Evolutionary conservation across 2,797 vertebrate species (phyloP).

Genomic region (Trachurus trachurus): DNA sequence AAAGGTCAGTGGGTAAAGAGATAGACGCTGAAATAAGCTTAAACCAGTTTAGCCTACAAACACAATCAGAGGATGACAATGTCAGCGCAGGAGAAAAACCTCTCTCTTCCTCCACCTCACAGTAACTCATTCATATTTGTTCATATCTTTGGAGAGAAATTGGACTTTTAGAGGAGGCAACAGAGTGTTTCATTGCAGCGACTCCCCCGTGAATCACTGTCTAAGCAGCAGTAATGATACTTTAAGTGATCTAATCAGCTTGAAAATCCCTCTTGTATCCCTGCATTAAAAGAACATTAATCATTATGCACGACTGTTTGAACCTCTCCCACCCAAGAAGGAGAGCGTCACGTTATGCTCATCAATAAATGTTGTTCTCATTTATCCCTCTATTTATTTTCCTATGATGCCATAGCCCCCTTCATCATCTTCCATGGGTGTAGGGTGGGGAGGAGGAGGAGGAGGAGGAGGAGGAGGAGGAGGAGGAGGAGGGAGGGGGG

Average conservation of each 20-base stretch:
- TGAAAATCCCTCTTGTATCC: slow-evolving; percentile 31
- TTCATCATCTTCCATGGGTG: slow-evolving; percentile 62
- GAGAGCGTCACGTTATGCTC: slow-evolving; percentile 52
- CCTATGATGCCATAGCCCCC: slow-evolving; percentile 44
- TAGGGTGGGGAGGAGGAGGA: slow-evolving; percentile 39
- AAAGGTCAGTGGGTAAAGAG: slow-evolving; percentile 56
- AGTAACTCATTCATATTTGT: slow-evolving; percentile 15
- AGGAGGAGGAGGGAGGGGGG: neutral
- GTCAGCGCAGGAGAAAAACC: slow-evolving; percentile 12
- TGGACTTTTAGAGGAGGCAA: slow-evolving; percentile 22
- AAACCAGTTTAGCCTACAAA: slow-evolving; percentile 37
- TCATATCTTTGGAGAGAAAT: slow-evolving; percentile 24
- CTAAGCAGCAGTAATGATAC: slow-evolving; percentile 7
- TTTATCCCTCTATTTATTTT: slow-evolving; percentile 61
- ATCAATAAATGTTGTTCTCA: slow-evolving; percentile 59
- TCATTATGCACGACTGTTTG: slow-evolving; percentile 36
- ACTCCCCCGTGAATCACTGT: slow-evolving; percentile 20
- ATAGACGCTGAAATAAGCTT: slow-evolving; percentile 51
- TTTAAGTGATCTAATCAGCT: slow-evolving; percentile 41
- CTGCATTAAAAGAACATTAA: slow-evolving; percentile 45
- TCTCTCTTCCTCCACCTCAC: neutral
- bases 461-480: neutral
- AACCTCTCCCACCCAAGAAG: slow-evolving; percentile 16
- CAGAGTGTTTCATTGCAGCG: slow-evolving; percentile 16
- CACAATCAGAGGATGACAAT: neutral